Conservation (phyloP, 23 tunicate genomes). For the Trididemnum nubilum region DNA sequence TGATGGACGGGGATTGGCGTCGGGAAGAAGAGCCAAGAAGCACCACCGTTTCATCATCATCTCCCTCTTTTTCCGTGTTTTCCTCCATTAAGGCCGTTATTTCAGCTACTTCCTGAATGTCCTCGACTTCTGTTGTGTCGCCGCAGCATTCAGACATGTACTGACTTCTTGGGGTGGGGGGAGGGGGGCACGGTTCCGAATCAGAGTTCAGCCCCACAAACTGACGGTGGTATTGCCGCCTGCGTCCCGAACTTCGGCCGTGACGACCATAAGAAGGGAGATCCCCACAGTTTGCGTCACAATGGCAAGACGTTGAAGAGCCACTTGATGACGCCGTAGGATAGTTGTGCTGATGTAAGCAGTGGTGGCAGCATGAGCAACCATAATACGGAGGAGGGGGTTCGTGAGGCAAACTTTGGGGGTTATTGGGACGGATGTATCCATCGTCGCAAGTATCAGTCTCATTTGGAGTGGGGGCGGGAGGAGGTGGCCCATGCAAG, state of each 20-base stretch:
- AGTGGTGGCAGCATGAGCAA: conserved; percentile 56
- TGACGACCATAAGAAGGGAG: conserved; percentile 36
- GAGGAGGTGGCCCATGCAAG: conserved; percentile 39
- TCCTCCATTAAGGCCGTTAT: not conserved
- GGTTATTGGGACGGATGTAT: conserved; percentile 11
- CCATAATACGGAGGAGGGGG: conserved; percentile 61
- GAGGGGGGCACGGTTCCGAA: conserved; percentile 91
- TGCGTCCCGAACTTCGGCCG: conserved; percentile 5
- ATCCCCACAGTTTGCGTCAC: conserved; percentile 20
- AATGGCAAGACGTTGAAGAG: conserved; percentile 37
- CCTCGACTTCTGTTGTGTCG: conserved; percentile 77
- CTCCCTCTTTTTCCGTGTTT: not conserved
- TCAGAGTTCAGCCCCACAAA: conserved; percentile 59
- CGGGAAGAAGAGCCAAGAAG: conserved; percentile 23
- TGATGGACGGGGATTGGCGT: conserved; percentile 43
- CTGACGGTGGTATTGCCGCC: conserved; percentile 18
- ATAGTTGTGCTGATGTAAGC: conserved; percentile 41
- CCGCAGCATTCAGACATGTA: conserved; percentile 87
- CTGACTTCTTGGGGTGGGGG: conserved; percentile 90
- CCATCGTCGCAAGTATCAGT: conserved; percentile 72
- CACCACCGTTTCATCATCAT: conserved; percentile 31
- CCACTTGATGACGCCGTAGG: conserved; percentile 33
- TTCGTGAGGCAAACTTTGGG: conserved; percentile 40
- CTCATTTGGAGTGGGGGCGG: conserved; percentile 71
- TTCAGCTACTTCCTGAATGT: conserved; percentile 12